Conservation (phyloP, 2,797 vertebrate species). For the Tangara arthus region DNA sequence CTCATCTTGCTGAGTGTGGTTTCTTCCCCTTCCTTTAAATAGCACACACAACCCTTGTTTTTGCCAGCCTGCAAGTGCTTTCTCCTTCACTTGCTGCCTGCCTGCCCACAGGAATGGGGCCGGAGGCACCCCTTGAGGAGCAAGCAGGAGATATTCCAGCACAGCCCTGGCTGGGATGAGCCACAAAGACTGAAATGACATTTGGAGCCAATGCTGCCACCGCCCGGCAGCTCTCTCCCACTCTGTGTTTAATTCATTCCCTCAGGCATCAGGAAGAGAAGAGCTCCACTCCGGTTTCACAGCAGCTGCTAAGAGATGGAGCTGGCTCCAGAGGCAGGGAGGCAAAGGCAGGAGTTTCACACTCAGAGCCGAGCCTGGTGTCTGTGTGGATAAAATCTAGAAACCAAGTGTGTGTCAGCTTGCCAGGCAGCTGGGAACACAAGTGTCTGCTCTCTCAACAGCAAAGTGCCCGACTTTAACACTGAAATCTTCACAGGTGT, state of each 20-base stretch:
- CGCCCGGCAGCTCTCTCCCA: neutral
- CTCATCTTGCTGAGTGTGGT: neutral
- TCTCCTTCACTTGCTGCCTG: neutral
- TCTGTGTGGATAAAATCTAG: neutral
- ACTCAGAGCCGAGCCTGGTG: neutral
- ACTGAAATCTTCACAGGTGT: neutral
- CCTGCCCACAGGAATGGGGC: conserved; percentile 1
- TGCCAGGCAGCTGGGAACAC: neutral
- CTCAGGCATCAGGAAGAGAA: accelerated
- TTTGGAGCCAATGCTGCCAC: conserved; percentile 38
- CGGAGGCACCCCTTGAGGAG: neutral
- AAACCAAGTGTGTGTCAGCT: neutral
- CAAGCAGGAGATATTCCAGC: neutral
- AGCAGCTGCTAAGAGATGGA: neutral
- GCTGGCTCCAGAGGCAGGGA: neutral
- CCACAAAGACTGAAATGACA: neutral
- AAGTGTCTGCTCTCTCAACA: neutral
- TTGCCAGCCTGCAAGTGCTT: neutral
- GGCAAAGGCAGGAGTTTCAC: neutral
- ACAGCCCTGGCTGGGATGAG: neutral
- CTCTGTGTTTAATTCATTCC: neutral
- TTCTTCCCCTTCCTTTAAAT: neutral
- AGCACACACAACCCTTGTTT: neutral
- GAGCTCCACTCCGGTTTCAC: accelerated
- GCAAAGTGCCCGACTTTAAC: neutral